Conservation (phyloP, 2,113 vertebrate genomes). For the Clarias magur region DNA sequence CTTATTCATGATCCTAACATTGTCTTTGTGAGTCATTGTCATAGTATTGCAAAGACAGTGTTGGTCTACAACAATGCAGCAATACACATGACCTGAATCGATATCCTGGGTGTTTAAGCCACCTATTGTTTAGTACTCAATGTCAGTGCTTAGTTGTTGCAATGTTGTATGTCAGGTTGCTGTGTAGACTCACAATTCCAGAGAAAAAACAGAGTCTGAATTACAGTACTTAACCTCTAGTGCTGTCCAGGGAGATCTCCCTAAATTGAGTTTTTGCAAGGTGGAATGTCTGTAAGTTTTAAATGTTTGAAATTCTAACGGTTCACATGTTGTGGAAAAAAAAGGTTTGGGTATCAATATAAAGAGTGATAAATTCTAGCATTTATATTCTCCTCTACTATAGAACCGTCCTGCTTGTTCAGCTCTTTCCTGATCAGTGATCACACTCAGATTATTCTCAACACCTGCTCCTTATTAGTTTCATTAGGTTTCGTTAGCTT, state of each 20-base stretch:
- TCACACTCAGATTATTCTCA: background rate
- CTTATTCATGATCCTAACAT: background rate
- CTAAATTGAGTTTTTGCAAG: too few relatives aligned
- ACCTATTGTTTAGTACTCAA: too few relatives aligned
- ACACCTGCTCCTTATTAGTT: slow-evolving; percentile 3
- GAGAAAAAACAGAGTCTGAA: too few relatives aligned
- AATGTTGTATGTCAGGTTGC: too few relatives aligned
- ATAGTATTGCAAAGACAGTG: background rate
- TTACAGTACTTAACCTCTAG: too few relatives aligned
- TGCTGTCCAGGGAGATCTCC: too few relatives aligned
- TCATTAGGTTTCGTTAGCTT: background rate
- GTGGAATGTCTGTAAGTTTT: background rate
- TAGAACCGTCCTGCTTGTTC: background rate
- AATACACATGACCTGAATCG: background rate
- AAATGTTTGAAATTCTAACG: background rate
- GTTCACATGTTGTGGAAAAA: background rate
- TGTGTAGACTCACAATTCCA: too few relatives aligned
- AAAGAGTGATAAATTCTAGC: background rate
- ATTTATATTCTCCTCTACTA: background rate
- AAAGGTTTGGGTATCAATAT: background rate
- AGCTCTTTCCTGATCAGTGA: background rate
- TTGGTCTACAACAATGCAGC: background rate
- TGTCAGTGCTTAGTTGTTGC: too few relatives aligned
- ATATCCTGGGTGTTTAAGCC: too few relatives aligned
- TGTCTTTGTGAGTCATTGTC: background rate